Evolutionary conservation across 2,888 invertebrate genomes (phyloP).

Genomic region (Drosophila glabriapex): DNA sequence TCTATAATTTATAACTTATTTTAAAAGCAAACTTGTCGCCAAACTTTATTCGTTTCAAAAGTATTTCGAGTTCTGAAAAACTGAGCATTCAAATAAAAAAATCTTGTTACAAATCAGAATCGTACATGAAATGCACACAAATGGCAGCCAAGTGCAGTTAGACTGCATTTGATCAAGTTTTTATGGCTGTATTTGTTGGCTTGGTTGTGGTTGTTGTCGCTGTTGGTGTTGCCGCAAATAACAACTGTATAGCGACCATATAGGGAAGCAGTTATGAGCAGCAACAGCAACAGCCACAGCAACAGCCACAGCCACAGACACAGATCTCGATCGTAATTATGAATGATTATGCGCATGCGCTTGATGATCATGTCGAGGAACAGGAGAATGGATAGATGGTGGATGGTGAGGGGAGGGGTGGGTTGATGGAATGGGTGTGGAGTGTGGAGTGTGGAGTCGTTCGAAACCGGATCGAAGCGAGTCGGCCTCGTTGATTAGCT

Average conservation of each 20-base stretch:
- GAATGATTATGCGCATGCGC: constrained; percentile 76
- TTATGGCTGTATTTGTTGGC: neutral
- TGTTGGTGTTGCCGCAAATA: constrained; percentile 19
- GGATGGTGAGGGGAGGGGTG: neutral
- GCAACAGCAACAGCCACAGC: constrained; percentile 22
- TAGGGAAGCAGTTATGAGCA: constrained; percentile 59
- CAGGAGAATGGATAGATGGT: neutral
- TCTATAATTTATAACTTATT: neutral
- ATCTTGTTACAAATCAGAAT: neutral
- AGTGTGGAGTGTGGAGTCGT: constrained; percentile 4
- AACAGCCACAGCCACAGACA: neutral
- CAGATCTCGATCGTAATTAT: constrained; percentile 60
- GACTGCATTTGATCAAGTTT: constrained; percentile 7
- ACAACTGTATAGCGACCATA: constrained; percentile 56
- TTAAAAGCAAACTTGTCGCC: neutral
- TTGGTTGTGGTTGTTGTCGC: neutral
- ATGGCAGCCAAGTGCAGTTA: constrained; percentile 39
- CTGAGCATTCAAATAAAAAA: neutral
- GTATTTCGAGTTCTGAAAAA: neutral
- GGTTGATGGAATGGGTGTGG: neutral
- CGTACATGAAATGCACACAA: neutral
- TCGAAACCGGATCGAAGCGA: constrained; percentile 3
- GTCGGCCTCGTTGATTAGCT: constrained; percentile 68
- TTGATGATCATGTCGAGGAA: constrained; percentile 47
- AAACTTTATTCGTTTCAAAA: neutral